Percentiles rank a stretch among this genome's conserved stretches.
Evolutionary conservation across 2,113 vertebrate genomes (phyloP).

Genomic region (Saguinus imperator): DNA sequence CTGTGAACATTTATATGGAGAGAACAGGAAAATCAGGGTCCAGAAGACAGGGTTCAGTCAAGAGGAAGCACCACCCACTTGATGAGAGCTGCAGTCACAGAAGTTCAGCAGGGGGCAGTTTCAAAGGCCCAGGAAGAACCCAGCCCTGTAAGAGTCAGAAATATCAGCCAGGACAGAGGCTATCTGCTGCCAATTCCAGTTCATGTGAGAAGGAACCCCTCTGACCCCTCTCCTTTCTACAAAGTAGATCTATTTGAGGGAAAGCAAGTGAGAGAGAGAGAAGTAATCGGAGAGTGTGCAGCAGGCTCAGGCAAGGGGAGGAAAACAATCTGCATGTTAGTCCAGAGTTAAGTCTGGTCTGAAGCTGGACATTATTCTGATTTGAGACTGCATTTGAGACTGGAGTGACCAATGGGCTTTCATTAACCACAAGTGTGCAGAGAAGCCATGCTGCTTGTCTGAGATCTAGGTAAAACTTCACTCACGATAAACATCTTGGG

Average conservation of each 20-base stretch:
- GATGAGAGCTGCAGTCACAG: neutral
- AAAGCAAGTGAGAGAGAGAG: neutral
- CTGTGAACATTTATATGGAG: too few species aligned
- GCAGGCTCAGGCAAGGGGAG: neutral
- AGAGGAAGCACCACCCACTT: neutral
- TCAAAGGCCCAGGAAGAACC: neutral
- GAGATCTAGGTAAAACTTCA: too few species aligned
- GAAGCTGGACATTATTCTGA: neutral
- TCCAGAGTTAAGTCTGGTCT: neutral
- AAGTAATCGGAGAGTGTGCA: accelerated
- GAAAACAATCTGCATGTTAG: neutral
- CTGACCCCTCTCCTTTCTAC: neutral
- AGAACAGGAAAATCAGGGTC: neutral
- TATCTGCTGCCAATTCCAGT: neutral
- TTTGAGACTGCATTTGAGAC: neutral
- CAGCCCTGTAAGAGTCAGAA: neutral
- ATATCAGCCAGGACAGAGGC: too few species aligned
- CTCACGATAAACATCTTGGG: too few species aligned
- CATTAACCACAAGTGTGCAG: neutral
- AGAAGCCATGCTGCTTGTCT: neutral
- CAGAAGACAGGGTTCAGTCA: too few species aligned
- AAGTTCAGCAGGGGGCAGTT: neutral
- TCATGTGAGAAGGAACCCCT: neutral
- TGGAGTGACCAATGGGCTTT: neutral
- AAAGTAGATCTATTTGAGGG: neutral